phyloP scores from a whole-genome alignment of 2,888 invertebrate species.

The Philhelius pedissequus region DNA sequence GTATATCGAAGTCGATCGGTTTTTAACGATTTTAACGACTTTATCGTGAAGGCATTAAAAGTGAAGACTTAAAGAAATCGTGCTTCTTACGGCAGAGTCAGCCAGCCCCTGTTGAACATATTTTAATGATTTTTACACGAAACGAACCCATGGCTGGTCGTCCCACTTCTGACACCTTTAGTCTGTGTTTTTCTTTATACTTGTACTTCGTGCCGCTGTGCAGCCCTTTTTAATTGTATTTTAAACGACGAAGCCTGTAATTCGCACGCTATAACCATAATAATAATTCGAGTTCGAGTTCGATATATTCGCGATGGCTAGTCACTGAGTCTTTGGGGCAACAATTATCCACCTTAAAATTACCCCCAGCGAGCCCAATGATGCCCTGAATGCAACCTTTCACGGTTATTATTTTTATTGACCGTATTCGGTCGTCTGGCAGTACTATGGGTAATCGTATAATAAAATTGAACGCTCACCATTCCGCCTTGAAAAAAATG shows the following conservation, averaged over 20 bases:
- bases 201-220: not conserved
- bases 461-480: conserved; percentile 44
- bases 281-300: conserved; percentile 32
- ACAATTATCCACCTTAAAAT: conserved; percentile 58
- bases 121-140: conserved; percentile 1
- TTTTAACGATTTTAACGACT: conserved; percentile 50
- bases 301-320: conserved; percentile 25
- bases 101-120: not conserved
- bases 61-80: not conserved
- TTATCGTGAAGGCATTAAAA: conserved; percentile 1
- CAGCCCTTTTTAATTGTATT: conserved; percentile 52
- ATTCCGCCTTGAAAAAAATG: not conserved
- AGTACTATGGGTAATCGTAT: conserved; percentile 6
- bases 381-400: conserved; percentile 69
- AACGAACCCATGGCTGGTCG: not conserved
- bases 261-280: conserved; percentile 62
- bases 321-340: conserved; percentile 7
- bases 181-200: not conserved
- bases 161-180: conserved; percentile 52
- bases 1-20: conserved; percentile 57
- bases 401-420: conserved; percentile 74
- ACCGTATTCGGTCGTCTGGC: conserved; percentile 36
- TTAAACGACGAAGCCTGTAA: conserved; percentile 56
- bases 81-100: conserved; percentile 1
- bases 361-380: conserved; percentile 13